Conservation (phyloP, 2,797 vertebrate genomes). For the Phoeniculus purpureus region DNA sequence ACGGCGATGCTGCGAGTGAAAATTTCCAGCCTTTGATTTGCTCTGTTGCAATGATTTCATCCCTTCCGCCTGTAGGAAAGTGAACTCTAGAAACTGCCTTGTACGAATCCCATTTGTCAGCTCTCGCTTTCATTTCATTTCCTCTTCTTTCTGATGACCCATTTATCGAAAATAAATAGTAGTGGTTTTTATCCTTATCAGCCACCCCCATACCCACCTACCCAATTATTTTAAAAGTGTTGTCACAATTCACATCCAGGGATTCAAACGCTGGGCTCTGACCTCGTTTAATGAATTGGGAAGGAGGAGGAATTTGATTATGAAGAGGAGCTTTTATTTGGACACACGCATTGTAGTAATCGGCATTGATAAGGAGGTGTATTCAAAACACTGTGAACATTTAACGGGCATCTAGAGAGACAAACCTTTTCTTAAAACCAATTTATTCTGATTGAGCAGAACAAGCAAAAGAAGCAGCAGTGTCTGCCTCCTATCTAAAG, state of each 20-base stretch:
- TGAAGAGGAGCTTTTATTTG: slow-evolving; percentile 31
- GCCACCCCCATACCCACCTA: slow-evolving; percentile 40
- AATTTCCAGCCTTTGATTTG: slow-evolving; percentile 56
- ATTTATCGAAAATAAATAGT: slow-evolving; percentile 46
- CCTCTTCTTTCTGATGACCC: slow-evolving; percentile 37
- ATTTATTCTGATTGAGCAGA: slow-evolving; percentile 16
- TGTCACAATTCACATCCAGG: slow-evolving; percentile 23
- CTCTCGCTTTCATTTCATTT: slow-evolving; percentile 42
- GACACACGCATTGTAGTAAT: slow-evolving; percentile 9
- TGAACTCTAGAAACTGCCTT: slow-evolving; percentile 28
- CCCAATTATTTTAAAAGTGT: slow-evolving; percentile 47
- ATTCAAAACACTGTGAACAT: neutral
- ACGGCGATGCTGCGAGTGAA: slow-evolving; percentile 57
- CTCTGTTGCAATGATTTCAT: slow-evolving; percentile 21
- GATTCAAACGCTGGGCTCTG: slow-evolving; percentile 42
- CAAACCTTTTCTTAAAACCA: neutral
- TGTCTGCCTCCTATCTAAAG: neutral
- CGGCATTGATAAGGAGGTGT: slow-evolving; percentile 23
- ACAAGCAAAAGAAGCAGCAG: neutral
- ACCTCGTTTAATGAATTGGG: slow-evolving; percentile 44
- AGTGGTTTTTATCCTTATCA: slow-evolving; percentile 18
- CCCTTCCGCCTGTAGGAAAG: slow-evolving; percentile 10
- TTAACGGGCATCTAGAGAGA: slow-evolving; percentile 23
- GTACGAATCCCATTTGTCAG: slow-evolving; percentile 38
- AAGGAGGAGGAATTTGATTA: slow-evolving; percentile 27